Base-by-base conservation (phyloP, 2,888 invertebrate species). In the Scaeva pyrastri region DNA sequence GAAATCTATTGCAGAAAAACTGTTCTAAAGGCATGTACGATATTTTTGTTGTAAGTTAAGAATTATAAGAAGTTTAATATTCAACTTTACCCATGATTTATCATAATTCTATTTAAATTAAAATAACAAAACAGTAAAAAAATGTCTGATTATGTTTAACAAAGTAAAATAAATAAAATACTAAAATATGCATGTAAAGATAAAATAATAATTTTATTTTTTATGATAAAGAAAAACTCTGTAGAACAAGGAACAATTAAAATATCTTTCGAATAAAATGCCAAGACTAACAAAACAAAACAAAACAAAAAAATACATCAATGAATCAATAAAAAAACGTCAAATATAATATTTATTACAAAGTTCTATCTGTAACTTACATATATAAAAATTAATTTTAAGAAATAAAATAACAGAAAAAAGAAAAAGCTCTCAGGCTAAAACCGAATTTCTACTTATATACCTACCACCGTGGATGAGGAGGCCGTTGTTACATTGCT, bases 401-500 rank as follows among this genome's bases (percentile, higher is more conserved):
- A 52, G 26, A 23, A 75, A 64, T 41, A 76, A 80, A 31, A 31
- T 64, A 70, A 50, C 21, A 52, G 68, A 68, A 36, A 14, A 21
- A 41, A 39, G 39, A 52, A 45, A 71, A 72, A 50, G 60, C 36
- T 56, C 31, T 71, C 41, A 81, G 71, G 48, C 71, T 50, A 64
- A 45, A 43, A 74, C 50, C 50, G 48, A n/a, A 26, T 52, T 43
- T 50, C 39, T 55, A 41, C 21, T 72, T 76, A 86, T 43, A 74
- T 86, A 86, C 86, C 78, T 82, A 86, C 82, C 58, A 74, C 81
- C 26, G 76, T 77, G 23, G 85, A 77, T 23, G 82, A 50, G 16
- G 80, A 68, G 36, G 82, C 50, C 41, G 81, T 64, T 39, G 81
- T 87, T 31, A 78, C 88, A 74, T 88, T 88, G 39, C 68, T 78